Conservation (phyloP, 2,888 invertebrate genomes). For the Dryococelus australis region DNA sequence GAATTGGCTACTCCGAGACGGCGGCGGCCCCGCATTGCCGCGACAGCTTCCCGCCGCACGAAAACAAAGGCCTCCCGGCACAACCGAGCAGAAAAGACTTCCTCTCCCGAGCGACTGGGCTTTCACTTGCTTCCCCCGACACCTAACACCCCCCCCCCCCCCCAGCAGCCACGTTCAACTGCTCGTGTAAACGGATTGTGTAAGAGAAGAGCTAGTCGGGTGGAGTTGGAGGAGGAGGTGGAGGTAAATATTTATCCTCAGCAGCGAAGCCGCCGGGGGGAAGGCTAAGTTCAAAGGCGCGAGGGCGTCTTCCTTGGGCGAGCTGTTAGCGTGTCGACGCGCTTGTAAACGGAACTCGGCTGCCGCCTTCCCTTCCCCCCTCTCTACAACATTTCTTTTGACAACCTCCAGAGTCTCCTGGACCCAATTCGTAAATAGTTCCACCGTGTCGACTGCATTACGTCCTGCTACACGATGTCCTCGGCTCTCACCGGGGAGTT, state of each 20-base stretch:
- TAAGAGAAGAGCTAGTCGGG: neutral
- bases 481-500: too few relatives aligned
- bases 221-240: neutral
- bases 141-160: neutral
- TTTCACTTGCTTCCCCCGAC: neutral
- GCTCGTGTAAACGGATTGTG: slow-evolving; percentile 16
- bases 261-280: neutral
- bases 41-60: neutral
- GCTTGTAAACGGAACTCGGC: too few relatives aligned
- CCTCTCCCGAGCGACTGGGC: neutral
- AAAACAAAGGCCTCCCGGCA: neutral
- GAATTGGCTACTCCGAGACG: too few relatives aligned
- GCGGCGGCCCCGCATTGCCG: neutral
- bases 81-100: neutral
- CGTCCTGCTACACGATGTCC: too few relatives aligned
- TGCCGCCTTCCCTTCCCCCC: too few relatives aligned
- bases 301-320: neutral
- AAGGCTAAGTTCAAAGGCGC: neutral
- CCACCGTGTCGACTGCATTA: too few relatives aligned
- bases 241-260: neutral
- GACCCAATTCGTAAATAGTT: too few relatives aligned
- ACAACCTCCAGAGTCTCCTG: too few relatives aligned
- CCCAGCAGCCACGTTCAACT: neutral
- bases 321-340: too few relatives aligned
- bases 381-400: too few relatives aligned